These are phyloP conservation scores for Acanthococcus lagerstroemiae DNA, from an alignment of 2,888 invertebrate species.

Conservation along the genomic window DNA sequence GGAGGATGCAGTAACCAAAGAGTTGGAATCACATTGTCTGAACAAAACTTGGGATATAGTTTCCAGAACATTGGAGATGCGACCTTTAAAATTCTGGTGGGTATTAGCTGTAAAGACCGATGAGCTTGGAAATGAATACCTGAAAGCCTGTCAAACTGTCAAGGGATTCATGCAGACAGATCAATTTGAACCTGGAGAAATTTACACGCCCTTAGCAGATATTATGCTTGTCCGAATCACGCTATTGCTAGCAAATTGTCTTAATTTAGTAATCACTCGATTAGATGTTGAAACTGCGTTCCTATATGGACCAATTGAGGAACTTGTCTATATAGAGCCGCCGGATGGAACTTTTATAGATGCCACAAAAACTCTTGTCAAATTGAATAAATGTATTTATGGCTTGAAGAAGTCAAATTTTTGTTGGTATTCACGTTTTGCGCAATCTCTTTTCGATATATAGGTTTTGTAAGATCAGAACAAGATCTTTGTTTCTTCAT, in stretches of 20 bases:
- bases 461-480: neutral
- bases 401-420: neutral
- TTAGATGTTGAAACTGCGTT: neutral
- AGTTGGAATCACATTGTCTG: neutral
- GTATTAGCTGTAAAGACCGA: neutral
- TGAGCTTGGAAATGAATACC: neutral
- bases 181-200: neutral
- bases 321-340: neutral
- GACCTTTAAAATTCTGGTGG: neutral
- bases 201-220: neutral
- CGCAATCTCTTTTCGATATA: neutral
- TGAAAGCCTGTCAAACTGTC: neutral
- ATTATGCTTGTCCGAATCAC: neutral
- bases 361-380: neutral
- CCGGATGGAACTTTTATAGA: neutral
- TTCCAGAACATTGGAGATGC: neutral
- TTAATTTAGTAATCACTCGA: neutral
- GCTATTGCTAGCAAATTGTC: neutral
- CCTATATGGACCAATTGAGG: neutral
- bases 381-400: neutral
- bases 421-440: neutral
- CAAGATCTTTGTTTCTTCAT: neutral
- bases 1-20: neutral
- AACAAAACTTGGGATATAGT: neutral
- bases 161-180: neutral